phyloP scores from a whole-genome alignment of 2,888 invertebrate species.

The Apamea monoglypha region DNA sequence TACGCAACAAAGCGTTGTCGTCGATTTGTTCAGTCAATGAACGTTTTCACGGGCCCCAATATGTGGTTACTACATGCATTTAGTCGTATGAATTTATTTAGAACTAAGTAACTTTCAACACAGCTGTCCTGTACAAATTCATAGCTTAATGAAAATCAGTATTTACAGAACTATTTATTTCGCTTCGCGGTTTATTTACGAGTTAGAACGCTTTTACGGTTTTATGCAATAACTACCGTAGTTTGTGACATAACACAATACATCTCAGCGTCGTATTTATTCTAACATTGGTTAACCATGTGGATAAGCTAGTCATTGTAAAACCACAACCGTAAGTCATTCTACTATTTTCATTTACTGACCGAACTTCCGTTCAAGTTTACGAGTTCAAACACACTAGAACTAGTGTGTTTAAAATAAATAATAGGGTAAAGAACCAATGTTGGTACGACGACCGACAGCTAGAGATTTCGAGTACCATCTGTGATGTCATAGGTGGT shows the following conservation, averaged over 20 bases:
- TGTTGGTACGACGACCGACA: constrained; percentile 57
- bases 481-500: constrained; percentile 27
- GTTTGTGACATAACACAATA: constrained; percentile 46
- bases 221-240: constrained; percentile 41
- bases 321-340: constrained; percentile 65
- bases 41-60: constrained; percentile 35
- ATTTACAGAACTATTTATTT: constrained; percentile 16
- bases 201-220: constrained; percentile 27
- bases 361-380: constrained; percentile 69
- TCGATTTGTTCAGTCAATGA: constrained; percentile 53
- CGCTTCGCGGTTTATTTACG: constrained; percentile 22
- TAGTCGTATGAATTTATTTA: constrained; percentile 17
- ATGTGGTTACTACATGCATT: constrained; percentile 29
- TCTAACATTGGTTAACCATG: constrained; percentile 43
- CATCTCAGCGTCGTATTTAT: constrained; percentile 52
- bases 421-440: constrained; percentile 68
- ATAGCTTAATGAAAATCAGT: constrained; percentile 2
- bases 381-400: constrained; percentile 72
- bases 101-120: constrained; percentile 1
- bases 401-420: constrained; percentile 74
- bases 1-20: constrained; percentile 53
- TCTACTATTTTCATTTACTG: constrained; percentile 70
- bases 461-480: constrained; percentile 60
- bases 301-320: constrained; percentile 56
- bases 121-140: constrained; percentile 4